Percentiles rank a stretch among this genome's conserved stretches.
Conservation (phyloP, 1,140 invertebrate species). For the Drosophila mayri region DNA sequence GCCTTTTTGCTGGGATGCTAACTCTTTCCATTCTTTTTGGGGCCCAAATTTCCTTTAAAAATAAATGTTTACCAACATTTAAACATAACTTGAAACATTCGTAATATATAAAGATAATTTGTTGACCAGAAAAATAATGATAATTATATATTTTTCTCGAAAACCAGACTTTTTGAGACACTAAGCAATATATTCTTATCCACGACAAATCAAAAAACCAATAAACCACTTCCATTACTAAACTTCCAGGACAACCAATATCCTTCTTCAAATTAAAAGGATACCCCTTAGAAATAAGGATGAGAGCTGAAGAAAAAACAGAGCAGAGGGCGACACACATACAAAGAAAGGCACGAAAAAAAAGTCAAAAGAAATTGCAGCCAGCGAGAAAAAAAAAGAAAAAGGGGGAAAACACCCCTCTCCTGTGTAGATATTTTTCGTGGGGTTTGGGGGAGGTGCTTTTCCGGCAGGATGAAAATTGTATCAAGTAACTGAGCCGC, state of each 20-base stretch:
- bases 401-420: background rate
- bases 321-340: constrained; percentile 53
- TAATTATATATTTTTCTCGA: too few species aligned
- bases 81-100: background rate
- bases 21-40: background rate
- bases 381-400: constrained; percentile 26
- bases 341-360: constrained; percentile 13
- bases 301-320: constrained; percentile 40
- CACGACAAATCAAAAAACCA: too few species aligned
- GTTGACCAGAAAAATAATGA: too few species aligned
- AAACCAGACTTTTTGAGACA: too few species aligned
- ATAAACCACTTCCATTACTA: too few species aligned
- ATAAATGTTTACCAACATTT: background rate
- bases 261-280: background rate
- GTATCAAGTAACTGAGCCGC: constrained; percentile 81
- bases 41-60: background rate
- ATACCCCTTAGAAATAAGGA: constrained; percentile 10
- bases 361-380: constrained; percentile 33
- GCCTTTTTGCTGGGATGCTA: too few species aligned
- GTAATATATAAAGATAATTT: background rate
- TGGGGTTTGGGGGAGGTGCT: background rate
- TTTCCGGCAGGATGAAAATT: constrained; percentile 52
- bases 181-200: background rate
- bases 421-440: constrained; percentile 7
- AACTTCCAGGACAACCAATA: background rate